These are phyloP conservation scores for Pluvianellus socialis DNA, from an alignment of 2,113 vertebrate species.

Conservation along the genomic window DNA sequence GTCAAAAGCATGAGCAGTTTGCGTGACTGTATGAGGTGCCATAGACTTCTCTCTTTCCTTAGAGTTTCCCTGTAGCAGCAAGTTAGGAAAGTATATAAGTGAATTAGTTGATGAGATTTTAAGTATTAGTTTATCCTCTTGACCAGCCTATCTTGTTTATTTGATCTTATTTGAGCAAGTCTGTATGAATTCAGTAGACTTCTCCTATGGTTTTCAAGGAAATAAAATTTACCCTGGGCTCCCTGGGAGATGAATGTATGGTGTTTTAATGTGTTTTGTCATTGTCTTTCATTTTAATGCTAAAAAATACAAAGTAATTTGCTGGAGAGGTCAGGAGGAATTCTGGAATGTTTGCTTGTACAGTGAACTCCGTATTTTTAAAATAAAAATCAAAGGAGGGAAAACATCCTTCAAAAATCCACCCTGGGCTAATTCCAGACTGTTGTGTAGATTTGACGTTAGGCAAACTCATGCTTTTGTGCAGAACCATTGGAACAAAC, in stretches of 20 bases:
- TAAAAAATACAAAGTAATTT: background rate
- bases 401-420: background rate
- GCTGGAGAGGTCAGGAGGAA: background rate
- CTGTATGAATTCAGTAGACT: background rate
- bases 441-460: background rate
- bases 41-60: background rate
- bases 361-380: background rate
- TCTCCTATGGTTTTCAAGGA: background rate
- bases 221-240: background rate
- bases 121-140: background rate
- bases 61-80: background rate
- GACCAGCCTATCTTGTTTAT: background rate
- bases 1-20: background rate
- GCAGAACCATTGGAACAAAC: background rate
- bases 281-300: background rate
- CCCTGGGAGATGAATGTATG: background rate
- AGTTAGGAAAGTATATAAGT: background rate
- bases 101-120: background rate
- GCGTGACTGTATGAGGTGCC: background rate
- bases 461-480: background rate
- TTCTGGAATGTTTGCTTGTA: background rate
- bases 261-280: background rate
- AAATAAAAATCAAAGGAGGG: background rate
- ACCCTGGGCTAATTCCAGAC: background rate
- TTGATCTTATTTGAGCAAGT: background rate